Base-by-base conservation (phyloP, 2,113 vertebrate species). In the Pelusios castaneus region DNA sequence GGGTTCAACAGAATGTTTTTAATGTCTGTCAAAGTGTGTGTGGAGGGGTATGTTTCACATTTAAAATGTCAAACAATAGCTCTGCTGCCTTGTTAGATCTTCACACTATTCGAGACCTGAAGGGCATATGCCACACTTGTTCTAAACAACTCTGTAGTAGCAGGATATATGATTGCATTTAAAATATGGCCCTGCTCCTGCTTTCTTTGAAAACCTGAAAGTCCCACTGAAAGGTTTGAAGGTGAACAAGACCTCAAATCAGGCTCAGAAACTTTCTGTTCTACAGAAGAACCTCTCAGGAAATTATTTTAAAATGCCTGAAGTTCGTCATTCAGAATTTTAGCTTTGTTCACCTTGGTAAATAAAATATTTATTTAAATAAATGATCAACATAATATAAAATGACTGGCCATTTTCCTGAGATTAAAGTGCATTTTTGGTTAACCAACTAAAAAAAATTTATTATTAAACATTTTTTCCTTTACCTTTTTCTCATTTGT, bases 361-460 rank as follows among this genome's bases (percentile, higher is more conserved):
- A 87, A 34, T 58, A 82, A 90, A 86, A 87, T 91, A 88, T 92
- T 86, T 52, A 73, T 89, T 86, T 80, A 82, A 80, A 19, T 51
- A 87, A 17, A 3, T 14, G 24, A 92, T 91, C n/a, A 82, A 87
- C 82, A 24, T 16, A 75, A 2, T 47, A 24, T 55, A 79, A 95
- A 91, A 55, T 0, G 1, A 80, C 88, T 80, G 6, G 22, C 27
- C 89, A 55, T 87, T 92, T 95, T 89, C 49, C 24, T 41, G 84
- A 90, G 47, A 85, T 90, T 92, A 85, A 96, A 87, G 21, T 14
- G 6, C 11, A 70, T 91, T 92, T 94, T 89, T 89, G 4, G 51
- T 89, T 95, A 47, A 4, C 87, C 38, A 87, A 80, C 11, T 83
- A 80, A 90, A 91, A 94, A 90, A 90, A 90, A 83, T 79, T 43